A percentile compares a stretch with the other conserved stretches of the same genome.
Evolutionary conservation across 2,797 vertebrate genomes (phyloP).

Genomic region (Orestias chungarensis): DNA sequence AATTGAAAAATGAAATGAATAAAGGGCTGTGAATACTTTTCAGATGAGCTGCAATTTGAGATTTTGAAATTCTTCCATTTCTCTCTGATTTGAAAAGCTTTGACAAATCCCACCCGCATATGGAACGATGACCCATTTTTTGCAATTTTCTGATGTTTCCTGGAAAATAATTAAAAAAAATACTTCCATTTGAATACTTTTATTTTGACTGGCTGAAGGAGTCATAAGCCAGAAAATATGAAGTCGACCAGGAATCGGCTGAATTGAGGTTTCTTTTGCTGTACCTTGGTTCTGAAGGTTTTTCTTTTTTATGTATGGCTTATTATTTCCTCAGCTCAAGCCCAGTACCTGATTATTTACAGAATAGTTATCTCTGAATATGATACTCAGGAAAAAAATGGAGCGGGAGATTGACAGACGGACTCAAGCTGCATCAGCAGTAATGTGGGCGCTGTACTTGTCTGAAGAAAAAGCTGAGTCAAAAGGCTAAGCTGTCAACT

Average conservation of each 20-base stretch:
- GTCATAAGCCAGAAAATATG: not conserved
- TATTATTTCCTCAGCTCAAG: not conserved
- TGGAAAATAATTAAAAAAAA: not conserved
- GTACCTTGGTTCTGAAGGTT: not conserved
- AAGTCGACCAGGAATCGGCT: not conserved
- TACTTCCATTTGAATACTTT: not conserved
- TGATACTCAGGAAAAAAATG: not conserved
- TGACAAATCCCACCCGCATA: not conserved
- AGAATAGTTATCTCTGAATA: not conserved
- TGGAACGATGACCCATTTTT: conserved; percentile 3
- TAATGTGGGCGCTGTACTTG: too few species aligned
- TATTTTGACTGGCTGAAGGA: not conserved
- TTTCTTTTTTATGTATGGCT: too few species aligned
- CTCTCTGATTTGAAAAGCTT: not conserved
- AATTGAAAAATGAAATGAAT: too few species aligned
- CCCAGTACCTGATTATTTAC: not conserved
- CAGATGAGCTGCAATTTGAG: not conserved
- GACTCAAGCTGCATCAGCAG: too few species aligned
- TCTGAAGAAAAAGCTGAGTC: too few species aligned
- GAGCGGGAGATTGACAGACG: too few species aligned
- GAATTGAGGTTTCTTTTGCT: not conserved
- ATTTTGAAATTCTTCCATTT: conserved; percentile 2
- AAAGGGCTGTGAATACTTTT: too few species aligned
- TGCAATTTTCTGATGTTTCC: conserved; percentile 4
- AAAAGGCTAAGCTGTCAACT: too few species aligned